Conservation (phyloP, 1,140 invertebrate genomes). For the Drosophila athabasca region DNA sequence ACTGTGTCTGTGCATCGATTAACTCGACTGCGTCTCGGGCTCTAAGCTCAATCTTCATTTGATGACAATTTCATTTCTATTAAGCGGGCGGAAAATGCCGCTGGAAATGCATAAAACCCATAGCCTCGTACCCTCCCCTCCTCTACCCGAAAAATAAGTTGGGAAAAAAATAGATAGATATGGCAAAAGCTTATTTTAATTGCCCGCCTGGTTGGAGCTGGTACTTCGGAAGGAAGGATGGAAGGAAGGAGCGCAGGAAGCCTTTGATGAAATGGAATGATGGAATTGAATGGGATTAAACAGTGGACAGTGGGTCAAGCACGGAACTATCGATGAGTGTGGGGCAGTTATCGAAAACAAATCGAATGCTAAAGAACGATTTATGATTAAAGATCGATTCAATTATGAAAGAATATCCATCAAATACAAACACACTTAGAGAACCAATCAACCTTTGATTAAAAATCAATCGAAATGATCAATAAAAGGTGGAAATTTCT, state of each 20-base stretch:
- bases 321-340: neutral
- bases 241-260: neutral
- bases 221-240: neutral
- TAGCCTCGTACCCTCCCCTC: neutral
- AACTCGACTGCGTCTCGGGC: constrained; percentile 49
- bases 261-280: constrained; percentile 10
- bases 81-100: constrained; percentile 62
- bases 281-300: constrained; percentile 10
- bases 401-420: too few relatives aligned
- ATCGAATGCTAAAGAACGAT: too few relatives aligned
- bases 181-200: constrained; percentile 73
- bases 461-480: constrained; percentile 1
- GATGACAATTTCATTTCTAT: constrained; percentile 80
- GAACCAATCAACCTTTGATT: too few relatives aligned
- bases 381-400: too few relatives aligned
- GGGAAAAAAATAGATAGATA: constrained; percentile 28
- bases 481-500: neutral
- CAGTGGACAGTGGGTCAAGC: constrained; percentile 39
- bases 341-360: too few relatives aligned
- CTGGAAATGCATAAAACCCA: constrained; percentile 60
- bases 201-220: constrained; percentile 34
- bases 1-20: constrained; percentile 56
- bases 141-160: constrained; percentile 14
- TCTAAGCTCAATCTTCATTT: constrained; percentile 68
- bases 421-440: too few relatives aligned